Base-by-base conservation (phyloP, 1,140 invertebrate species). In the Drosophila tristis region DNA sequence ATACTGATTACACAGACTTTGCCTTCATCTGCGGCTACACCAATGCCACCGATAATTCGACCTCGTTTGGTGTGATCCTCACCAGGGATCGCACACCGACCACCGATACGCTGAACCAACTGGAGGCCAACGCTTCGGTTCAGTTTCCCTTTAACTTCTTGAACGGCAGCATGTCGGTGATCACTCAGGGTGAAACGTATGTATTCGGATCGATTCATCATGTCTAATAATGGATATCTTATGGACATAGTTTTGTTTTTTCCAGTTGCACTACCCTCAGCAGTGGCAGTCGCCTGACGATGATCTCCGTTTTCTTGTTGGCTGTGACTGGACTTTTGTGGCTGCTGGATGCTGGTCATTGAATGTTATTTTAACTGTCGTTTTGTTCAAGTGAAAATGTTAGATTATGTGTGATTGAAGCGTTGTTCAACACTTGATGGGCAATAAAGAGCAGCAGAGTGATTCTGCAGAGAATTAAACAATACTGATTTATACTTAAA, bases 21-120 rank as follows among this genome's bases (percentile, higher is more conserved):
- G 64, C 89, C 9, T 62, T 81, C 4, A 23, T 90, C 44, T 91
- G 89, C 25, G 89, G 89, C 53, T 91, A 89, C 20, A 85, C 89
- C 5, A 90, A 91, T 59, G 26, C 62, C 25, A 67, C 61, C 0
- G 80, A 91, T 45, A 67, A 47, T 6, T 26, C 55, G 0, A 89
- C 89, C 0, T 53, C 71, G 0, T 91, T 91, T 20, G 80, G 77
- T n/a, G 50, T 81, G 31, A 47, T 91, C 7, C 47, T 91, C 0
- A 64, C 80, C 6, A 54, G 89, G 8, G 43, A 81, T 44, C 89
- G 80, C 0, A 50, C 45, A 3, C 60, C 61, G 6, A 60, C 60
- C 6, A 65, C 56, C 0, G 57, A 49, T 16, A 8, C 25, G 16
- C n/a, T 78, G 2, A 49, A 73, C 4, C n/a, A 45, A 0, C 31